A percentile compares a stretch with the other conserved stretches of the same genome.
These are phyloP conservation scores for Psilopsiagon aymara DNA, from an alignment of 2,113 vertebrate genomes.

Conservation along the genomic window DNA sequence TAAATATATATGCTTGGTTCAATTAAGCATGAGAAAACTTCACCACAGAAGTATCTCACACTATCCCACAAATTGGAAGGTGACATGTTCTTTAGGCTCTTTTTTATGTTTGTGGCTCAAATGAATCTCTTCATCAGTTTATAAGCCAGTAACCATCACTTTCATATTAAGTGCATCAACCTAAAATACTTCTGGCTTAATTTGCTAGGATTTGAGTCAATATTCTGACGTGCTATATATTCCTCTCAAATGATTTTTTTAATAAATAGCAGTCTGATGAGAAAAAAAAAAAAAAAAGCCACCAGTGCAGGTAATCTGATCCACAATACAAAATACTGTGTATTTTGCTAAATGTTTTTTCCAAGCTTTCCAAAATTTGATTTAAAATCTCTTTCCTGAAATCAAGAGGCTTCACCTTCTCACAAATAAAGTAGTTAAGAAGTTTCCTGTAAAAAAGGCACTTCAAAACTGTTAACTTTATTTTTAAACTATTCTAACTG, in stretches of 20 bases:
- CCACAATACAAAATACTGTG: background rate
- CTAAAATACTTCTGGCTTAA: background rate
- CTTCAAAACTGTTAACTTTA: background rate
- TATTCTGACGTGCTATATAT: background rate
- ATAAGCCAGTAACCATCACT: background rate
- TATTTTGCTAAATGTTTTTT: background rate
- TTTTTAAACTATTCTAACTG: background rate
- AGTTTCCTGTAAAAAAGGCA: background rate
- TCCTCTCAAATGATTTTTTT: background rate
- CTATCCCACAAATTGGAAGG: background rate
- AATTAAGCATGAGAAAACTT: background rate
- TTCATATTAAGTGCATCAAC: background rate
- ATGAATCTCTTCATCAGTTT: background rate
- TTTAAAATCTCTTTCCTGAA: background rate
- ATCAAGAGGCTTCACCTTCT: background rate
- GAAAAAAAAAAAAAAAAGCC: background rate
- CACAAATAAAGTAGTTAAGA: background rate
- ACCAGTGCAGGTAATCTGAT: background rate
- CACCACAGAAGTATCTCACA: background rate
- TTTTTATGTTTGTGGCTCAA: background rate
- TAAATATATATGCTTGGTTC: background rate
- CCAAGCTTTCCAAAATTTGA: background rate
- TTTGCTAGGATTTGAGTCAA: background rate
- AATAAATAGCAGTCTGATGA: background rate
- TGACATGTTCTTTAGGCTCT: background rate